Base-by-base conservation (phyloP, 2,797 vertebrate genomes). In the Ctenosaura bakeri region DNA sequence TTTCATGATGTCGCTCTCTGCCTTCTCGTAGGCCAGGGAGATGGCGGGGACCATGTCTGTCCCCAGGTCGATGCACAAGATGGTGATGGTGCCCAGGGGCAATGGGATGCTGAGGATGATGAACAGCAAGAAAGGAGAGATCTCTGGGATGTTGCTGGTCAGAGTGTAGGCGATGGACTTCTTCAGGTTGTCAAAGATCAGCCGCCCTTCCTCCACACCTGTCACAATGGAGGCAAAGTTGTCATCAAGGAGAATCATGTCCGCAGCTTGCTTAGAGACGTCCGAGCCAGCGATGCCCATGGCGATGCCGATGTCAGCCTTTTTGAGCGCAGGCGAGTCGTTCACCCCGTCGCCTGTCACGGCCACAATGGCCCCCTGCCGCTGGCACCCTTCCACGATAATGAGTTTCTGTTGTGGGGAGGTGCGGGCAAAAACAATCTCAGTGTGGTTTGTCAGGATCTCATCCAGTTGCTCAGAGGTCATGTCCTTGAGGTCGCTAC, bases 1-100 rank as follows among this genome's bases (percentile, higher is more conserved):
- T 94, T 99, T 99, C 98, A 99, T 99, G 94, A 99, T 99, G 97
- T 99, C 98, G 0, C 98, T 99, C 96, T 99, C 98, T 1, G 98
- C 98, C 32, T 97, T 98, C 95, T 99, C 98, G 1, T 99, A 99
- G 12, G 98, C 98, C 74, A 99, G 93, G 20, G 99, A 99, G 96
- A 99, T 99, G 87, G 98, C 98, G 0, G 99, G 98, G 7, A 99
- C 98, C 98, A 99, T 99, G 95, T 99, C 98, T 0, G 98, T 99
- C 94, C 98, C 98, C 95, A 99, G 97, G 96, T 99, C 98, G 8
- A 99, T 99, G 96, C 98, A 99, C 93, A 99, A 98, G 97, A 99
- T 99, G 96, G 99, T 99, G 94, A 99, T 98, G 0, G 98, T 99
- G 42, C 98, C 98, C 94, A 99, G 97, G 0, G 99, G 98, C 35